These are phyloP conservation scores for Myrmophylax atrothorax DNA, from an alignment of 2,113 vertebrate species.

Conservation along the genomic window DNA sequence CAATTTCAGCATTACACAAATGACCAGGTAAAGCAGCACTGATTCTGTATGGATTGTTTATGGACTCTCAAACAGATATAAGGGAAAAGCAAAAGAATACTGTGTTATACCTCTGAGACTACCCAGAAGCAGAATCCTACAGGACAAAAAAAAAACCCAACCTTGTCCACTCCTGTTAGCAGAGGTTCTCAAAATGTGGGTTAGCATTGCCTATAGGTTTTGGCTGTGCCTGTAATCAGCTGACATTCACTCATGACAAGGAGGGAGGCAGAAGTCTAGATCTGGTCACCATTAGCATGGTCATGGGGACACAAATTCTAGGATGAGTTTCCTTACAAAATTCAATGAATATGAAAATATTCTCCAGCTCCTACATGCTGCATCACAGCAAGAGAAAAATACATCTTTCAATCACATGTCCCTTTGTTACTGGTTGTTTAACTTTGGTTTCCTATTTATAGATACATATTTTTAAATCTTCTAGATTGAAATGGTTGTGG, in stretches of 20 bases:
- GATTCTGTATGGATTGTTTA: neutral
- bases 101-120: neutral
- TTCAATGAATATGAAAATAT: neutral
- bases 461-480: constrained; percentile 46
- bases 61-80: neutral
- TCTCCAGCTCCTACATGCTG: neutral
- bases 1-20: neutral
- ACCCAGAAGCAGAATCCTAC: neutral
- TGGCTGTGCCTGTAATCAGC: neutral
- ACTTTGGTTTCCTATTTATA: neutral
- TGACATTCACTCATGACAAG: neutral
- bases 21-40: neutral
- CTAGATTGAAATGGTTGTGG: constrained; percentile 77
- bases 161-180: neutral
- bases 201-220: neutral
- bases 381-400: neutral
- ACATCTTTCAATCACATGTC: neutral
- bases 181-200: neutral
- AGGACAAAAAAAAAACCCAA: neutral
- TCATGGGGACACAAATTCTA: neutral
- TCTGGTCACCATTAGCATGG: accelerated
- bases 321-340: neutral
- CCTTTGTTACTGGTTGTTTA: neutral
- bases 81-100: neutral
- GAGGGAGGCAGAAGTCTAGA: neutral